Evolutionary conservation across 2,113 vertebrate genomes (phyloP).

Genomic region (Chiloscyllium plagiosum): DNA sequence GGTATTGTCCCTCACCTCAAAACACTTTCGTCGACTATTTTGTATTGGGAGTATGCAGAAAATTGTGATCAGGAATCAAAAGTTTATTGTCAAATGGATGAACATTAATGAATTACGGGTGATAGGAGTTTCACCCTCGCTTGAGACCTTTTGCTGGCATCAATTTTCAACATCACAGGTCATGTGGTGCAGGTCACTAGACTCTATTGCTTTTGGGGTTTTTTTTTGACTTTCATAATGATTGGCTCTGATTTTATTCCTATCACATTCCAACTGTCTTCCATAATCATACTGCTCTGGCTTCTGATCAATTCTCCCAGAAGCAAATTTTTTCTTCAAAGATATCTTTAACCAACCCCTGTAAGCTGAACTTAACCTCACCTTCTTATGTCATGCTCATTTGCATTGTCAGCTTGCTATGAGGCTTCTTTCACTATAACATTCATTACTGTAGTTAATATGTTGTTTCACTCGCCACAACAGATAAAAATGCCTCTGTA

Average conservation of each 20-base stretch:
- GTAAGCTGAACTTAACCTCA: not conserved
- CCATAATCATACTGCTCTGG: not conserved
- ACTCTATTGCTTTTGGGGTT: not conserved
- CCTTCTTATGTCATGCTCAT: not conserved
- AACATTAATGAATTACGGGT: too few species aligned
- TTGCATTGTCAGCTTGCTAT: not conserved
- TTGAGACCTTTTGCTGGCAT: too few species aligned
- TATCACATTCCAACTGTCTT: not conserved
- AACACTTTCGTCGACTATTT: too few species aligned
- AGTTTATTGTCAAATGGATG: too few species aligned
- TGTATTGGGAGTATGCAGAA: not conserved
- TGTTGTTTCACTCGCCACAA: not conserved
- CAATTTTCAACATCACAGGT: too few species aligned
- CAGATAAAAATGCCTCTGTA: not conserved
- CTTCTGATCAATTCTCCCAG: not conserved
- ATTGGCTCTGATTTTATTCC: not conserved
- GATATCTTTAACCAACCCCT: not conserved
- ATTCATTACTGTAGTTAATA: not conserved
- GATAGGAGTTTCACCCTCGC: too few species aligned
- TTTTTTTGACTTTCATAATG: too few species aligned
- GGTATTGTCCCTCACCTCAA: too few species aligned
- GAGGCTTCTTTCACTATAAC: not conserved
- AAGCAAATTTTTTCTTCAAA: not conserved
- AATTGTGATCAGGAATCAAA: not conserved
- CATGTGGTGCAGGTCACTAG: not conserved